These are phyloP conservation scores for Heliocidaris erythrogramma DNA, from an alignment of 35 echinoderm and acorn worm species.

Conservation along the genomic window DNA sequence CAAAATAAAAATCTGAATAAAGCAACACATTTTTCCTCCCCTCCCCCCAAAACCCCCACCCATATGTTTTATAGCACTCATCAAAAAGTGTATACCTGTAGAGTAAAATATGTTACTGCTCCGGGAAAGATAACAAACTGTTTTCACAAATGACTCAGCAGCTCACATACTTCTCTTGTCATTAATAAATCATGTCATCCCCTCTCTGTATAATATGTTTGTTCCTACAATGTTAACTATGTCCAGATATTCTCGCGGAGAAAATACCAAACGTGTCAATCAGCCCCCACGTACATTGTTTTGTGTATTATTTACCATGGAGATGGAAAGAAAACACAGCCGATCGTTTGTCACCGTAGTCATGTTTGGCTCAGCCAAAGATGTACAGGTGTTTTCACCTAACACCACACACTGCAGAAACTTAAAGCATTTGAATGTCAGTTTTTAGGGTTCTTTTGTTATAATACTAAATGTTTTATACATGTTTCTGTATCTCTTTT, in stretches of 20 bases:
- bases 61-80: too few relatives aligned
- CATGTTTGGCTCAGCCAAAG: background rate
- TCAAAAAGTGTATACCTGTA: too few relatives aligned
- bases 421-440: background rate
- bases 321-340: background rate
- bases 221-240: conserved; percentile 4
- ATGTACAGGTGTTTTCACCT: background rate
- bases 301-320: background rate
- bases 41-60: too few relatives aligned
- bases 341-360: background rate
- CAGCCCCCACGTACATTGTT: background rate
- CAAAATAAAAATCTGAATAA: too few relatives aligned
- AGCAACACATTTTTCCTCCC: too few relatives aligned
- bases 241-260: background rate
- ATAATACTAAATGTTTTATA: too few relatives aligned
- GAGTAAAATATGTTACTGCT: background rate
- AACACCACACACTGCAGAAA: background rate
- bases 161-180: background rate
- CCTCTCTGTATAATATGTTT: background rate
- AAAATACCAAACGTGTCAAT: background rate
- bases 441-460: too few relatives aligned
- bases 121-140: background rate
- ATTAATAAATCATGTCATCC: background rate
- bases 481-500: background rate
- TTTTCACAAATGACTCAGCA: background rate